Percentiles rank a stretch among this genome's conserved stretches.
phyloP scores from a whole-genome alignment of 2,797 vertebrate species.

The Diglossa cyanea region DNA sequence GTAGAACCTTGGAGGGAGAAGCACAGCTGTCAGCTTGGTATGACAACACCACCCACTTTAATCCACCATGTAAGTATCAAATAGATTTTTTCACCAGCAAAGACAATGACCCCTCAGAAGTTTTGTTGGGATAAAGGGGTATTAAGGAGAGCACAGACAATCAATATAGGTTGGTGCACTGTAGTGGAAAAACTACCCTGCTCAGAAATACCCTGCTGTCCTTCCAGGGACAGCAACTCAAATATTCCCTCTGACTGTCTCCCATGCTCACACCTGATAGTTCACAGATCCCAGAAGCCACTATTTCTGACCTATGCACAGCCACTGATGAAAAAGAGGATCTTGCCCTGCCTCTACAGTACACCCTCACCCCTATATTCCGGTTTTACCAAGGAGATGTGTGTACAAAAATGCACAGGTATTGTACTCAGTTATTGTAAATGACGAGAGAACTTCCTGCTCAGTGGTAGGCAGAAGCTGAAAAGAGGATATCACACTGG shows the following conservation, averaged over 20 bases:
- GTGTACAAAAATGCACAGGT: neutral
- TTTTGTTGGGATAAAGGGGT: neutral
- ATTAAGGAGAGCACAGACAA: neutral
- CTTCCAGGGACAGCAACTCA: neutral
- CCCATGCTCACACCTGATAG: neutral
- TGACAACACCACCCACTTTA: neutral
- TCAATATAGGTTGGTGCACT: accelerated
- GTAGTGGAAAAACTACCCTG: neutral
- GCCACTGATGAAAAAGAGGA: neutral
- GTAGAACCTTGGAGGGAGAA: neutral
- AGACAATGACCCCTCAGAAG: neutral
- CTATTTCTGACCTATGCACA: neutral
- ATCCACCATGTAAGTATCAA: neutral
- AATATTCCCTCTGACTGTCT: neutral
- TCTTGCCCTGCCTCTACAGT: neutral
- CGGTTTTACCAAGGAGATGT: neutral
- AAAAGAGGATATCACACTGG: neutral
- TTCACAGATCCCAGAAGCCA: neutral
- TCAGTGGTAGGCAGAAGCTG: neutral
- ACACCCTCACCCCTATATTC: neutral
- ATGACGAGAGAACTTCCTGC: neutral
- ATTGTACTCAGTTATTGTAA: neutral
- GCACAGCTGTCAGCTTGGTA: neutral
- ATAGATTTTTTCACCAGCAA: neutral
- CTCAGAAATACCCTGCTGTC: neutral